Percentiles rank a stretch among this genome's conserved stretches.
These are phyloP conservation scores for Aphidius gifuensis DNA, from an alignment of 1,140 invertebrate species.

Conservation along the genomic window DNA sequence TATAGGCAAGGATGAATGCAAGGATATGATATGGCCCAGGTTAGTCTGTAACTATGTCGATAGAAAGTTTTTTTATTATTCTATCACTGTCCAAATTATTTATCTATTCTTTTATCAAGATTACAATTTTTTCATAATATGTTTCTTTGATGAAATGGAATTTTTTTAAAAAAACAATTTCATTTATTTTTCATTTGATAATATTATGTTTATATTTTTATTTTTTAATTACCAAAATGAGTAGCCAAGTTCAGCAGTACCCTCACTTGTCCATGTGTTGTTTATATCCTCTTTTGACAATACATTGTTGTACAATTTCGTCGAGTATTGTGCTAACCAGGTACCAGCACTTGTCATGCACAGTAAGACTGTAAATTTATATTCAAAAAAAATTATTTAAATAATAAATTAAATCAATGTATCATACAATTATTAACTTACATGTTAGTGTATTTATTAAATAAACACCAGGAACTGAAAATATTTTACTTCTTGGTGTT, in stretches of 20 bases:
- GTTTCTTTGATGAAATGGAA: constrained; percentile 1
- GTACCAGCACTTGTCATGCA: constrained; percentile 66
- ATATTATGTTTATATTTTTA: not conserved
- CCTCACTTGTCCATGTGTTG: constrained; percentile 71
- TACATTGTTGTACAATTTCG: constrained; percentile 72
- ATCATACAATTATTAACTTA: constrained; percentile 50
- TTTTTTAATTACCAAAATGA: constrained; percentile 68
- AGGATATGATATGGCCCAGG: not conserved
- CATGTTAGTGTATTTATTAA: constrained; percentile 73
- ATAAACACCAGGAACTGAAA: constrained; percentile 75
- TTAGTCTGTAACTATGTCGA: too few relatives aligned
- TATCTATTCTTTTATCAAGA: not conserved
- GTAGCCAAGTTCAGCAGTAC: constrained; percentile 67
- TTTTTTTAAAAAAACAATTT: constrained; percentile 1
- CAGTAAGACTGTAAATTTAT: constrained; percentile 65
- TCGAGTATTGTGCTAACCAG: constrained; percentile 74
- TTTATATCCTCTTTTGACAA: constrained; percentile 71
- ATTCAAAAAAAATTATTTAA: constrained; percentile 27
- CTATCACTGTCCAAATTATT: too few relatives aligned
- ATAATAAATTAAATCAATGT: not conserved
- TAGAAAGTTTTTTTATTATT: too few relatives aligned
- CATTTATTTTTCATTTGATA: not conserved
- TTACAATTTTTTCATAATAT: not conserved
- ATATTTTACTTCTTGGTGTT: constrained; percentile 68
- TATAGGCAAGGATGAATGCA: constrained; percentile 4